Percentiles rank a stretch among this genome's conserved stretches.
Evolutionary conservation across 2,888 invertebrate species (phyloP).

Genomic region (Caenorhabditis becei): DNA sequence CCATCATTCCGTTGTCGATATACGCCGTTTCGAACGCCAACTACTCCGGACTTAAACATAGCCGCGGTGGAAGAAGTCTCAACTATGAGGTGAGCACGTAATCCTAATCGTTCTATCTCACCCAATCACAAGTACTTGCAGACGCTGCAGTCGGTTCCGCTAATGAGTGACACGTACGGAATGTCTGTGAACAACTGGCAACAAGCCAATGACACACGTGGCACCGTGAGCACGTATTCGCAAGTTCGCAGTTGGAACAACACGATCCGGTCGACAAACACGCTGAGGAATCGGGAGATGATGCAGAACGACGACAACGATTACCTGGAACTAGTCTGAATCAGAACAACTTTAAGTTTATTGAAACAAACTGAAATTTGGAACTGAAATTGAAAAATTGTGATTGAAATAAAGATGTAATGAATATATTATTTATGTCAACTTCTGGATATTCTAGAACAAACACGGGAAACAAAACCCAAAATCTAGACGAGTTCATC

Average conservation of each 20-base stretch:
- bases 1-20: slow-evolving; percentile 16
- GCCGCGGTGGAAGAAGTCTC: slow-evolving; percentile 17
- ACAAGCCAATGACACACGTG: slow-evolving; percentile 22
- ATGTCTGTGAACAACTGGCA: slow-evolving; percentile 36
- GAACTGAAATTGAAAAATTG: not conserved
- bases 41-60: slow-evolving; percentile 32
- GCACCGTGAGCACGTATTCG: slow-evolving; percentile 32
- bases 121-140: slow-evolving; percentile 13
- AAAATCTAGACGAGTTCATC: slow-evolving; percentile 22
- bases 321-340: slow-evolving; percentile 43
- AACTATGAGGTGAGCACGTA: slow-evolving; percentile 23
- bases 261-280: slow-evolving; percentile 36
- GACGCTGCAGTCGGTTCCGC: slow-evolving; percentile 8
- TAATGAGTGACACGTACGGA: slow-evolving; percentile 18
- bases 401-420: too few relatives aligned
- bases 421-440: slow-evolving; percentile 6
- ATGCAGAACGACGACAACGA: slow-evolving; percentile 27
- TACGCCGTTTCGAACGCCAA: slow-evolving; percentile 44
- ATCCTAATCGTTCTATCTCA: not conserved
- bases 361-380: not conserved
- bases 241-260: slow-evolving; percentile 46
- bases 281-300: not conserved
- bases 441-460: not conserved
- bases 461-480: not conserved
- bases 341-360: not conserved